Percentiles rank a stretch among this genome's conserved stretches.
Conservation (phyloP, 2,888 invertebrate species). For the Phyllotreta striolata region DNA sequence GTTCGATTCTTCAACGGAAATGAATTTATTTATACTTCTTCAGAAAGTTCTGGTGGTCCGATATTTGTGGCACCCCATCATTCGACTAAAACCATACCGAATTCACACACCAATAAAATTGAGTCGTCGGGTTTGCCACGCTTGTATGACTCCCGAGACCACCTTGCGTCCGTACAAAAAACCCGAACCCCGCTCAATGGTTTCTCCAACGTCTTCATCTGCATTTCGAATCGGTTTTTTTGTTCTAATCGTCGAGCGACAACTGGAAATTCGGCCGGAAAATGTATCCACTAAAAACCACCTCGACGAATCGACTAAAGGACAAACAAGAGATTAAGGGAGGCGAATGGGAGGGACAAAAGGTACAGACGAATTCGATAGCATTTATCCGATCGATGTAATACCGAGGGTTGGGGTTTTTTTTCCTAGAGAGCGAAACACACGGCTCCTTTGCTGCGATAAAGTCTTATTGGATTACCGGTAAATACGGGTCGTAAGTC, state of each 20-base stretch:
- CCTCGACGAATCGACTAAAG: constrained; percentile 18
- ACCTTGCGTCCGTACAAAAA: too few relatives aligned
- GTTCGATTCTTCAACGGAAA: too few relatives aligned
- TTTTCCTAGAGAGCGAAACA: constrained; percentile 42
- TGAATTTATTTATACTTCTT: too few relatives aligned
- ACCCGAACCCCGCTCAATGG: too few relatives aligned
- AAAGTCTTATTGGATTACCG: constrained; percentile 54
- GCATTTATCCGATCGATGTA: constrained; percentile 49
- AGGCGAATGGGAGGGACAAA: constrained; percentile 16
- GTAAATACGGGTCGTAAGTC: constrained; percentile 52
- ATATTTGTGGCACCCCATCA: too few relatives aligned
- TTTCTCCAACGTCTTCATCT: too few relatives aligned
- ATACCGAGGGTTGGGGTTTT: constrained; percentile 43
- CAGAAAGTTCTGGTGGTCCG: too few relatives aligned
- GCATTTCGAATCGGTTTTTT: background rate
- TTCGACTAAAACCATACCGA: too few relatives aligned
- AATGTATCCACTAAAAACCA: background rate
- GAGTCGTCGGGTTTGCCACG: too few relatives aligned
- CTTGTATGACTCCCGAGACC: too few relatives aligned
- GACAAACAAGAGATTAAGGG: constrained; percentile 28
- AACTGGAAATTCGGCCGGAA: constrained; percentile 4
- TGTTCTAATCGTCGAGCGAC: background rate
- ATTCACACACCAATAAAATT: too few relatives aligned
- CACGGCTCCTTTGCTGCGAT: constrained; percentile 50
- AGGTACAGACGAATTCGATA: constrained; percentile 39